phyloP scores from a whole-genome alignment of 2,797 vertebrate genomes.

The Mus spretus region DNA sequence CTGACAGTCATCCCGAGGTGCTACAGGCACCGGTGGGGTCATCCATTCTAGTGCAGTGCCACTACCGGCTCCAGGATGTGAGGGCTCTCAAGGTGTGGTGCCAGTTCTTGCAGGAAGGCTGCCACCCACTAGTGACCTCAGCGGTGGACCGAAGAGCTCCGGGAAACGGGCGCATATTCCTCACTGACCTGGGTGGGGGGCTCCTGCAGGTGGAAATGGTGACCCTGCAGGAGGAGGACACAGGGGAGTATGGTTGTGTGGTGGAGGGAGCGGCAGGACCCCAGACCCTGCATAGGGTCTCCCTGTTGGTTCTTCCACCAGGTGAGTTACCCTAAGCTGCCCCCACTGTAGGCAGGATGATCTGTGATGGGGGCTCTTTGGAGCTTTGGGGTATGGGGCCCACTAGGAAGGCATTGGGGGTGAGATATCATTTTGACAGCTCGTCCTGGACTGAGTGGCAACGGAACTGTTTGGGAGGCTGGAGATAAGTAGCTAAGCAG shows the following conservation, averaged over 20 bases:
- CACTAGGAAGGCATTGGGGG: background rate
- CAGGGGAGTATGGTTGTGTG: slow-evolving; percentile 76
- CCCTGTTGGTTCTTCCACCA: slow-evolving; percentile 57
- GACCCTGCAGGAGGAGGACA: slow-evolving; percentile 69
- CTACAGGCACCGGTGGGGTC: slow-evolving; percentile 31
- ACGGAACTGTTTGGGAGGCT: slow-evolving; percentile 27
- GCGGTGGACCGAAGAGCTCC: slow-evolving; percentile 70
- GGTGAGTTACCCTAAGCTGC: slow-evolving; percentile 47
- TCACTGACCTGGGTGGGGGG: slow-evolving; percentile 81
- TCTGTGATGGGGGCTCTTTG: background rate
- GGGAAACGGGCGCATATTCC: background rate
- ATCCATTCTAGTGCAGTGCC: slow-evolving; percentile 77
- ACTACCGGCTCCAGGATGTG: slow-evolving; percentile 72
- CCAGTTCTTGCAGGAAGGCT: slow-evolving; percentile 10
- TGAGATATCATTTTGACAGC: slow-evolving; percentile 18
- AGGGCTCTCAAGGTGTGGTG: slow-evolving; percentile 82
- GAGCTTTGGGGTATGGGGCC: background rate
- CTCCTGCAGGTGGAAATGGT: slow-evolving; percentile 81
- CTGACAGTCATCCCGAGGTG: background rate
- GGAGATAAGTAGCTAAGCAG: slow-evolving; percentile 54
- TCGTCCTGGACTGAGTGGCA: slow-evolving; percentile 43
- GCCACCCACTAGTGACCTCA: slow-evolving; percentile 75
- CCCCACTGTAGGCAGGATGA: background rate
- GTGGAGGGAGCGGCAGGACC: slow-evolving; percentile 44
- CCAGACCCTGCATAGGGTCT: slow-evolving; percentile 47